These are phyloP conservation scores for Macrophya alboannulata DNA, from an alignment of 2,888 invertebrate species.

Conservation along the genomic window DNA sequence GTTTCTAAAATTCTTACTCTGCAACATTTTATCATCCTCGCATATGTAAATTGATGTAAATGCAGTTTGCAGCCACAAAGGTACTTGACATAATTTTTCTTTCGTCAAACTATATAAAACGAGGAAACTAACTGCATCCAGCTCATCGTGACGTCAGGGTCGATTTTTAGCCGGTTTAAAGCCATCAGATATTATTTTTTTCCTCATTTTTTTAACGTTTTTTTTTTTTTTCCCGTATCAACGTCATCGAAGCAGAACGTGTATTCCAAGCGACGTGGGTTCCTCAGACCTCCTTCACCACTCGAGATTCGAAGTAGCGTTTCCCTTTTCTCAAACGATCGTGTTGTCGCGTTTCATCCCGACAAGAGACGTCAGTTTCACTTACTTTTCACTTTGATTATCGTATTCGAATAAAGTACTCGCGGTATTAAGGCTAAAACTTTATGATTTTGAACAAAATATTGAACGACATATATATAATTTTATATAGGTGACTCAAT, in stretches of 20 bases:
- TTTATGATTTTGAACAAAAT: background rate
- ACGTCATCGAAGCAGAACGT: slow-evolving; percentile 22
- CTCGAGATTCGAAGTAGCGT: slow-evolving; percentile 28
- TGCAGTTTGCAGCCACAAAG: background rate
- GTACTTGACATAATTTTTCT: background rate
- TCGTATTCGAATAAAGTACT: background rate
- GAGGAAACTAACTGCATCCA: background rate
- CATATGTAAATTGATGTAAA: background rate
- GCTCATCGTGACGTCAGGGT: background rate
- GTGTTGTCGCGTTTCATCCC: slow-evolving; percentile 5
- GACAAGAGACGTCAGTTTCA: slow-evolving; percentile 8
- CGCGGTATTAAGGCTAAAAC: background rate
- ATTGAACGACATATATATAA: background rate
- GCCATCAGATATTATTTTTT: background rate
- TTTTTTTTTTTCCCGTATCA: slow-evolving; percentile 2
- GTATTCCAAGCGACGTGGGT: slow-evolving; percentile 19
- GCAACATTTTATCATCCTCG: background rate
- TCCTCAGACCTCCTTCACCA: background rate
- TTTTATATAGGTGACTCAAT: background rate
- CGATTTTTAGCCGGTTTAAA: slow-evolving; percentile 27
- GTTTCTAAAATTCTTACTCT: background rate
- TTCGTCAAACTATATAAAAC: background rate
- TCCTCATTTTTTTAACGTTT: background rate
- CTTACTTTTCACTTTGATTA: slow-evolving; percentile 13
- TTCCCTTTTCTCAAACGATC: slow-evolving; percentile 3